These are phyloP conservation scores for Heterochromis multidens DNA, from an alignment of 2,113 vertebrate species.

Conservation along the genomic window DNA sequence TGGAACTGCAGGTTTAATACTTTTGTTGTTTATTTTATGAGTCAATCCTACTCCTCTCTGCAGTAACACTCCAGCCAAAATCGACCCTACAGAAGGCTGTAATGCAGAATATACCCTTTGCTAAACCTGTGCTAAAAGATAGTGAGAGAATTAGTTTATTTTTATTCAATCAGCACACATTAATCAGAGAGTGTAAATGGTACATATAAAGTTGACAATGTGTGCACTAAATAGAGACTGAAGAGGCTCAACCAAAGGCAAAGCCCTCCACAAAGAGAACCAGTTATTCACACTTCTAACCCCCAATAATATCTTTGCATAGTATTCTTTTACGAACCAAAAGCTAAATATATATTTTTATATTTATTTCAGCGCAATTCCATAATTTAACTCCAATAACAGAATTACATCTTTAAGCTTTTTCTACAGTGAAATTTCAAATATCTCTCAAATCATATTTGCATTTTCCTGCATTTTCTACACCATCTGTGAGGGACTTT, in stretches of 20 bases:
- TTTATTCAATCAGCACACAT: neutral
- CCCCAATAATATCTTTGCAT: neutral
- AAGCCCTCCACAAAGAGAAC: neutral
- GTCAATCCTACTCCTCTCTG: neutral
- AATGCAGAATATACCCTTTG: neutral
- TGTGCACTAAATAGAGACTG: neutral
- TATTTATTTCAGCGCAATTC: fast-evolving
- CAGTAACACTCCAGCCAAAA: neutral
- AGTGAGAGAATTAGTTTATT: neutral
- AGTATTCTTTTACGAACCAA: neutral
- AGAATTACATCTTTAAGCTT: neutral
- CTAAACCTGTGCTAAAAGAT: neutral
- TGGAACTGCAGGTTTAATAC: neutral
- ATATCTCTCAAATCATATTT: no score
- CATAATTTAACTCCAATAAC: neutral
- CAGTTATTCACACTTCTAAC: neutral
- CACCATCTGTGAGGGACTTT: neutral
- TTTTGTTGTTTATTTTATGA: neutral
- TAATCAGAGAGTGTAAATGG: neutral
- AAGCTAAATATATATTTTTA: neutral
- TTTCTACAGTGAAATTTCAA: neutral
- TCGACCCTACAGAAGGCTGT: neutral
- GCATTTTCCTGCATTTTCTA: neutral
- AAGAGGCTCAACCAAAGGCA: neutral
- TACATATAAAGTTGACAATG: neutral